Percentiles rank a stretch among this genome's conserved stretches.
Evolutionary conservation across 2,797 vertebrate species (phyloP).

Genomic region (Lacerta bilineata): DNA sequence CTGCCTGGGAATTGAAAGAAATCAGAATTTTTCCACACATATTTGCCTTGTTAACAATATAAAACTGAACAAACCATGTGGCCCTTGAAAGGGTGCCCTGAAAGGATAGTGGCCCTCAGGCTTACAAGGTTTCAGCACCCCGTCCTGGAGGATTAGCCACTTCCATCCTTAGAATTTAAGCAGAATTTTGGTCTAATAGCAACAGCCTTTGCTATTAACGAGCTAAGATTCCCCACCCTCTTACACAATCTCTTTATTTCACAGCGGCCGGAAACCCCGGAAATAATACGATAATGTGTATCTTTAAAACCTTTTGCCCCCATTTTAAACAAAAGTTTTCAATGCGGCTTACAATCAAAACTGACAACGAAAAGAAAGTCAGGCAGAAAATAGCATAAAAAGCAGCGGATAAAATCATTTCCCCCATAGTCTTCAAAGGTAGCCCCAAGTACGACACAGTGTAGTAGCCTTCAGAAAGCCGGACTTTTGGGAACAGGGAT

Average conservation of each 20-base stretch:
- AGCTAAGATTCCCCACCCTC: too few relatives aligned
- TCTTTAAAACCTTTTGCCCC: not conserved
- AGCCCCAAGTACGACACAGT: not conserved
- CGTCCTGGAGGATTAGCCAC: too few relatives aligned
- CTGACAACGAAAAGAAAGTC: not conserved
- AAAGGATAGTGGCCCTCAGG: too few relatives aligned
- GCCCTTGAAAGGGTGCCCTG: too few relatives aligned
- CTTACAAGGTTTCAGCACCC: too few relatives aligned
- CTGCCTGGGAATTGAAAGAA: constrained; percentile 58
- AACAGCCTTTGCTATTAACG: too few relatives aligned
- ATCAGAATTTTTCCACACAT: not conserved
- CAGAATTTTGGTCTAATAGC: too few relatives aligned
- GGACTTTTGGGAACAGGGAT: not conserved
- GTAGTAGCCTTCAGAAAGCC: not conserved
- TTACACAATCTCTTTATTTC: not conserved
- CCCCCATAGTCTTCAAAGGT: not conserved
- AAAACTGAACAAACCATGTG: not conserved
- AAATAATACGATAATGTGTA: not conserved
- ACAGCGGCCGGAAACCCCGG: not conserved
- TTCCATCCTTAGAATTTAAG: too few relatives aligned
- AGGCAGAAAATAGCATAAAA: not conserved
- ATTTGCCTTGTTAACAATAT: not conserved
- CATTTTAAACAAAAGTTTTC: not conserved
- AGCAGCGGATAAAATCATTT: not conserved
- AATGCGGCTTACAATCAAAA: not conserved